Evolutionary conservation across 2,797 vertebrate genomes (phyloP).

Genomic region (Anniella stebbinsi): DNA sequence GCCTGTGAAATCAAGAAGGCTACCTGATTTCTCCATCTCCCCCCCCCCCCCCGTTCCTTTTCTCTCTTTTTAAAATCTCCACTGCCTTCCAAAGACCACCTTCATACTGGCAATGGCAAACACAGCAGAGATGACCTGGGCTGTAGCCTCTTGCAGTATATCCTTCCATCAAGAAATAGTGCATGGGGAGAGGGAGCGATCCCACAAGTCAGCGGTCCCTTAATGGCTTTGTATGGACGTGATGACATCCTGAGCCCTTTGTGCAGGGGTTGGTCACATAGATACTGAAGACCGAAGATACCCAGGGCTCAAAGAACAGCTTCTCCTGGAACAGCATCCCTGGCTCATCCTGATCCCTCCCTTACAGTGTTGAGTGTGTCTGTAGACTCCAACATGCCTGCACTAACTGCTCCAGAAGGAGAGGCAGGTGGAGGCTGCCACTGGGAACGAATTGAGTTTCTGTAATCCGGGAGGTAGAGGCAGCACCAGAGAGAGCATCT

Average conservation of each 20-base stretch:
- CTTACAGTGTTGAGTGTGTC: not conserved
- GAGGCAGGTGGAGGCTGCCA: not conserved
- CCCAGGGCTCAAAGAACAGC: not conserved
- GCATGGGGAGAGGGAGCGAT: no score
- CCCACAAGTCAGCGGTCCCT: not conserved
- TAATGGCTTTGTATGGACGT: not conserved
- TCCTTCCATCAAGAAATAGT: not conserved
- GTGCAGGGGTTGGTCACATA: not conserved
- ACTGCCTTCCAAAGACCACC: not conserved
- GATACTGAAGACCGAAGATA: not conserved
- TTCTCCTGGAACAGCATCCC: not conserved
- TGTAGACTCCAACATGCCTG: not conserved
- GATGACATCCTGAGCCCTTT: not conserved
- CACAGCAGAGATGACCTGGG: not conserved
- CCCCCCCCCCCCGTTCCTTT: not conserved
- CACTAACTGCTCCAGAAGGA: not conserved
- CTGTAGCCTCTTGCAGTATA: no score
- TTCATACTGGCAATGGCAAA: not conserved
- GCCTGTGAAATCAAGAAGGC: not conserved
- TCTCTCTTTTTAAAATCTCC: not conserved
- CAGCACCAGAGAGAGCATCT: not conserved
- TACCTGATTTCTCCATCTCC: not conserved
- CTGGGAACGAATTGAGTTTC: not conserved
- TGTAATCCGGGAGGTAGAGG: not conserved
- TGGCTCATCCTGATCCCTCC: not conserved